These are phyloP conservation scores for Limnephilus lunatus DNA, from an alignment of 2,888 invertebrate species.

Conservation along the genomic window DNA sequence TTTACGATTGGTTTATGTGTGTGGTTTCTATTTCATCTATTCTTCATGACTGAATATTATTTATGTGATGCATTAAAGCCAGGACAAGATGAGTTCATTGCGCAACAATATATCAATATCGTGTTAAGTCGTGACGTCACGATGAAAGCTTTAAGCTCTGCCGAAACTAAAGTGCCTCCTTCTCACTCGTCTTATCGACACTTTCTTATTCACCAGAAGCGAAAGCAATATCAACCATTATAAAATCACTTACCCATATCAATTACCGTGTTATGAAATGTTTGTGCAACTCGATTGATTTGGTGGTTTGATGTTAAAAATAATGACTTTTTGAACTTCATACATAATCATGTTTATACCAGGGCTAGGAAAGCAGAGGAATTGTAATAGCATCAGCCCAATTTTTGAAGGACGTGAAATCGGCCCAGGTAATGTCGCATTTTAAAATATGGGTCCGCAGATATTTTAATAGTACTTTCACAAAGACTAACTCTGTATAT, in stretches of 20 bases:
- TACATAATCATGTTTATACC: neutral
- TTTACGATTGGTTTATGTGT: neutral
- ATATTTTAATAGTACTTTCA: no score
- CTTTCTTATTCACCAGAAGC: neutral
- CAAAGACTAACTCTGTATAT: no score
- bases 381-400: neutral
- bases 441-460: no score
- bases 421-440: no score
- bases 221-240: neutral
- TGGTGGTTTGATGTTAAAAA: neutral
- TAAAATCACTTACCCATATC: neutral
- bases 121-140: conserved; percentile 15
- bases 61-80: neutral
- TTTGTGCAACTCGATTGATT: neutral
- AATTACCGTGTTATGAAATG: neutral
- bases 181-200: neutral
- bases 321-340: neutral
- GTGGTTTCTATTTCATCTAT: neutral
- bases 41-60: conserved; percentile 6
- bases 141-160: conserved; percentile 16
- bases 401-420: neutral
- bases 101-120: conserved; percentile 14
- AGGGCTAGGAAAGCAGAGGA: neutral
- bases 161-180: conserved; percentile 3
- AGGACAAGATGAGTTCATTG: neutral